These are phyloP conservation scores for Harpagus bidentatus DNA, from an alignment of 2,113 vertebrate genomes.

Conservation along the genomic window DNA sequence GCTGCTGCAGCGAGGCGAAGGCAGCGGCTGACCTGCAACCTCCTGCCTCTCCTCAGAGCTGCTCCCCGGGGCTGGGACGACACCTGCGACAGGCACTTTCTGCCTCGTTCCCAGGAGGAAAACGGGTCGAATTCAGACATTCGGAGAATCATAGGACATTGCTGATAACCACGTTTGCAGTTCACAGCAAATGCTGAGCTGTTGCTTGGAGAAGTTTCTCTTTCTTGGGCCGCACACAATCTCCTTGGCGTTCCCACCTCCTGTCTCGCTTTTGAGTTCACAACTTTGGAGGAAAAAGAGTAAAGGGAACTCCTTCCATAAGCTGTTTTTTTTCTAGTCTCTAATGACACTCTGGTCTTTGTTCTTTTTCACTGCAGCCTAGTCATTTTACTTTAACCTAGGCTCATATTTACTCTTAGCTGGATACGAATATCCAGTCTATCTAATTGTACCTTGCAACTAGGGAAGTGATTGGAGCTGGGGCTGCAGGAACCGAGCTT, in stretches of 20 bases:
- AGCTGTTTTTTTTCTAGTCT: not conserved
- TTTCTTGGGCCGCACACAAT: rapidly evolving
- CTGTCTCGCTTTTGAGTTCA: not conserved
- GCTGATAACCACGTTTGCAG: not conserved
- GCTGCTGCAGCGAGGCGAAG: not conserved
- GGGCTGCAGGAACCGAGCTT: not conserved
- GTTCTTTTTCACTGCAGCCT: not conserved
- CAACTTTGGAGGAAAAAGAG: not conserved
- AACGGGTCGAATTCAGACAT: not conserved
- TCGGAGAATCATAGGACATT: not conserved
- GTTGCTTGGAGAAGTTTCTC: not conserved
- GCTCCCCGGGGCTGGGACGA: not conserved
- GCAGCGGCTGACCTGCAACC: not conserved
- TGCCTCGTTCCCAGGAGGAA: not conserved
- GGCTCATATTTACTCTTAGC: not conserved
- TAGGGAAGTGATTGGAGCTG: not conserved
- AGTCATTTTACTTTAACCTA: not conserved
- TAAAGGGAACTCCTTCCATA: not conserved
- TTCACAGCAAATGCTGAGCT: not conserved
- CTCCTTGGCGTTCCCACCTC: not conserved
- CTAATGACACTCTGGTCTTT: not conserved
- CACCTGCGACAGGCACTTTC: not conserved
- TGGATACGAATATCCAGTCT: not conserved
- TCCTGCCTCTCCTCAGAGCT: not conserved
- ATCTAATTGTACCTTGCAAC: not conserved